Percentiles rank a stretch among this genome's conserved stretches.
Evolutionary conservation across 2,113 vertebrate species (phyloP).

Genomic region (Caloenas nicobarica): DNA sequence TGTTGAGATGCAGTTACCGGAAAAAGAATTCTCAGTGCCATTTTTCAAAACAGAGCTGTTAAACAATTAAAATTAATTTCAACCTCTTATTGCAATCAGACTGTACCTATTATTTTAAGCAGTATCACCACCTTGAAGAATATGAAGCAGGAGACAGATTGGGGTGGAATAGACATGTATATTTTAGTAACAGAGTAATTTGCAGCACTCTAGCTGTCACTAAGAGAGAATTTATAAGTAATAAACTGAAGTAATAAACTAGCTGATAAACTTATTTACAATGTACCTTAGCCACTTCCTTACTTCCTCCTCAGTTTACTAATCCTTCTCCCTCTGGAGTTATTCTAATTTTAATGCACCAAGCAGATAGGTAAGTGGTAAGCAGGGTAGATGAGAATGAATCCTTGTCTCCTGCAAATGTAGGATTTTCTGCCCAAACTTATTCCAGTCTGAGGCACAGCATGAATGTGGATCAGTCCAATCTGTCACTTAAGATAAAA

Average conservation of each 20-base stretch:
- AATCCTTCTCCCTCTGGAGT: neutral
- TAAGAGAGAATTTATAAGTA: slow-evolving; percentile 13
- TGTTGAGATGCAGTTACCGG: neutral
- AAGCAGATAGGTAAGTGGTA: neutral
- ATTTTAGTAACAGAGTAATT: slow-evolving; percentile 21
- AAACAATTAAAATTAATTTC: neutral
- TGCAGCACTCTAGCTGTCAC: neutral
- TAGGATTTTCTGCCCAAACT: neutral
- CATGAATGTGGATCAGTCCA: neutral
- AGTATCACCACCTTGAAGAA: neutral
- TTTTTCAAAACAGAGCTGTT: neutral
- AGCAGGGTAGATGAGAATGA: neutral
- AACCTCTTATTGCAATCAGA: neutral
- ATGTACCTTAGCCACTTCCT: neutral
- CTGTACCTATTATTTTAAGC: neutral
- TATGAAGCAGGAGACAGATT: neutral
- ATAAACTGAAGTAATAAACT: slow-evolving; percentile 4
- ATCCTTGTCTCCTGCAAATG: neutral
- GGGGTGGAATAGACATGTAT: neutral
- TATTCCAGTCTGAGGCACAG: neutral
- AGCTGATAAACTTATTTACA: slow-evolving; percentile 35
- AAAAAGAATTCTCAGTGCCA: neutral
- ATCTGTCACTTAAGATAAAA: neutral
- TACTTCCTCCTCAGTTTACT: neutral
- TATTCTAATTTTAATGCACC: slow-evolving; percentile 6